A percentile compares a stretch with the other conserved stretches of the same genome.
These are phyloP conservation scores for Brenthis ino DNA, from an alignment of 2,888 invertebrate genomes.

Conservation along the genomic window DNA sequence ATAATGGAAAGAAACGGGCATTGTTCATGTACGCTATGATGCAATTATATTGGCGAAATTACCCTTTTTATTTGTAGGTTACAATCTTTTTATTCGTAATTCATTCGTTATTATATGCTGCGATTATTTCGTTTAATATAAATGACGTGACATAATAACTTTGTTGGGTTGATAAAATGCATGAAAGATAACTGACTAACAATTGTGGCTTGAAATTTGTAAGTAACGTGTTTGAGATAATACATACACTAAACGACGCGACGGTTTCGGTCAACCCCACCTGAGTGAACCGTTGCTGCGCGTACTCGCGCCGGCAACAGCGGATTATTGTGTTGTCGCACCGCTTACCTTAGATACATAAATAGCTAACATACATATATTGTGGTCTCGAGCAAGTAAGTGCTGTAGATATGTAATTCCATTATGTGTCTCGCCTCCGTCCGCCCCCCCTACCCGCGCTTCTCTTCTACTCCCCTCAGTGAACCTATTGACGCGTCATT, in stretches of 20 bases:
- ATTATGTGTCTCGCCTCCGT: conserved; percentile 77
- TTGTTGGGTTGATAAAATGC: no score
- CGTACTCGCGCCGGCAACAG: conserved; percentile 49
- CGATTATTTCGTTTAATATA: no score
- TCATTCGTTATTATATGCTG: no score
- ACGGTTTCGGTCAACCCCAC: conserved; percentile 57
- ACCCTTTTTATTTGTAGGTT: background rate
- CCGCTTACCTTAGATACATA: conserved; percentile 48
- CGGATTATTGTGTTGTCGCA: conserved; percentile 46
- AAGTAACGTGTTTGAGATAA: conserved; percentile 62
- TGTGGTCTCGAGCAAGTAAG: conserved; percentile 67
- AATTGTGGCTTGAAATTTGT: conserved; percentile 16
- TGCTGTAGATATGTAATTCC: conserved; percentile 76
- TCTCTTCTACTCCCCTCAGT: conserved; percentile 53
- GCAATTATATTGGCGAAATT: background rate
- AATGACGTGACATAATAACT: no score
- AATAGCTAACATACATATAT: conserved; percentile 53
- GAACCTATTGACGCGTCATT: conserved; percentile 72
- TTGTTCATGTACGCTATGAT: conserved; percentile 19
- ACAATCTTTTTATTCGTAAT: no score
- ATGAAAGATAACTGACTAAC: background rate
- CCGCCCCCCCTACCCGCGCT: conserved; percentile 63
- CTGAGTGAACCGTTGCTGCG: conserved; percentile 56
- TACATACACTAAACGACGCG: conserved; percentile 45
- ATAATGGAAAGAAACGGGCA: conserved; percentile 35